These are phyloP conservation scores for Lepidostoma basale DNA, from an alignment of 1,140 invertebrate species.

Conservation along the genomic window DNA sequence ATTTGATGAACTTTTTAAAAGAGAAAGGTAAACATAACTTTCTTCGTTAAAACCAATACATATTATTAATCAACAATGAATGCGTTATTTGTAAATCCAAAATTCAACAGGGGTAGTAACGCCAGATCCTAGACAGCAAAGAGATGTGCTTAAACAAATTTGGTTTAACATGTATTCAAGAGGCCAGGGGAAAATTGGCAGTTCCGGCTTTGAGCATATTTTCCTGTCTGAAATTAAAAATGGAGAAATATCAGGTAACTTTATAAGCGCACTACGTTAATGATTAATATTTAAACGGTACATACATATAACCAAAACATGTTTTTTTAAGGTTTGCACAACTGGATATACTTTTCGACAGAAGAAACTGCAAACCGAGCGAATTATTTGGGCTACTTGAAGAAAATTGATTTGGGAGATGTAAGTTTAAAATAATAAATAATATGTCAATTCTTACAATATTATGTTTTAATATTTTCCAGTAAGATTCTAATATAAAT, in stretches of 20 bases:
- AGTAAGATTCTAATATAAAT: too few relatives aligned
- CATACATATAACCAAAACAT: not conserved
- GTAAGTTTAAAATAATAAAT: constrained; percentile 60
- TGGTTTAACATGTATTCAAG: constrained; percentile 85
- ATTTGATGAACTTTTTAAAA: constrained; percentile 74
- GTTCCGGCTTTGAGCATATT: constrained; percentile 86
- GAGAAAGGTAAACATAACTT: constrained; percentile 67
- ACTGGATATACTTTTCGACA: constrained; percentile 84
- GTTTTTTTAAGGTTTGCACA: constrained; percentile 73
- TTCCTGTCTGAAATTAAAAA: constrained; percentile 85
- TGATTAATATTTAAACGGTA: constrained; percentile 3
- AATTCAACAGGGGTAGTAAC: constrained; percentile 60
- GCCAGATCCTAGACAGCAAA: constrained; percentile 70
- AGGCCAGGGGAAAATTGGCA: constrained; percentile 75
- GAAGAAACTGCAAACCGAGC: constrained; percentile 70
- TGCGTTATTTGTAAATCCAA: too few relatives aligned
- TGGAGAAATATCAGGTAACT: constrained; percentile 67
- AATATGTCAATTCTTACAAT: not conserved
- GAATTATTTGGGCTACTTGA: constrained; percentile 83
- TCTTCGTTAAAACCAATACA: too few relatives aligned
- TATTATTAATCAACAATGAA: too few relatives aligned
- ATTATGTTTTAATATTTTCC: not conserved
- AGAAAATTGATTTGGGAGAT: constrained; percentile 71
- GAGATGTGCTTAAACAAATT: constrained; percentile 73
- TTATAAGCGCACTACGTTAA: not conserved